Conservation (phyloP, 2,888 invertebrate genomes). For the Tortricodes alternella region DNA sequence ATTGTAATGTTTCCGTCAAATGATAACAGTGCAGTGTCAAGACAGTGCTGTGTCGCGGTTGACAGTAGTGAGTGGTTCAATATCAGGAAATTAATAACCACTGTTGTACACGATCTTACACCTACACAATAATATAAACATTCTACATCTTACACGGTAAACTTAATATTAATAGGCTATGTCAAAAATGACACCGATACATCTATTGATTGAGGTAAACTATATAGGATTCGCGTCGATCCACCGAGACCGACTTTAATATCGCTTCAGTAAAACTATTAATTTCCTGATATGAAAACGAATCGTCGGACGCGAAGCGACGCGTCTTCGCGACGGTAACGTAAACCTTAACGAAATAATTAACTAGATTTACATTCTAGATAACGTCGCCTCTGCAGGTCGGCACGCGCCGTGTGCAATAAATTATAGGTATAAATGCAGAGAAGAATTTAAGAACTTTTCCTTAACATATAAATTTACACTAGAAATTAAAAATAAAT, state of each 20-base stretch:
- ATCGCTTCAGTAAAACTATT: constrained; percentile 62
- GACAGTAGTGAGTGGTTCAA: constrained; percentile 41
- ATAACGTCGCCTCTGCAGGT: constrained; percentile 46
- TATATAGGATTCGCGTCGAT: constrained; percentile 74
- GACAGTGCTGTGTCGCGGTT: not conserved
- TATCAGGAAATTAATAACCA: constrained; percentile 63
- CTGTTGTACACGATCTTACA: constrained; percentile 72
- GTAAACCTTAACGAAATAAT: constrained; percentile 39
- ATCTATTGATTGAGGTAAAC: constrained; percentile 80
- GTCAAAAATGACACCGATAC: constrained; percentile 77
- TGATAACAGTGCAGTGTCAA: constrained; percentile 8
- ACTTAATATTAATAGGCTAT: constrained; percentile 81
- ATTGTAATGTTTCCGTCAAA: constrained; percentile 1
- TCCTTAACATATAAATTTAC: constrained; percentile 45
- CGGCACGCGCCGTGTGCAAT: constrained; percentile 47
- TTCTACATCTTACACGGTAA: constrained; percentile 72
- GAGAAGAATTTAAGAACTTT: constrained; percentile 51
- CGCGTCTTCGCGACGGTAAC: constrained; percentile 40
- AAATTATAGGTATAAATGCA: constrained; percentile 57
- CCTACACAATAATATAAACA: constrained; percentile 64
- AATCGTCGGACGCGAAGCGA: constrained; percentile 51
- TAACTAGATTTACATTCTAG: constrained; percentile 41
- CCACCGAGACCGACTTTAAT: constrained; percentile 54
- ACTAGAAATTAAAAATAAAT: constrained; percentile 38
- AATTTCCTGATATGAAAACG: constrained; percentile 67